phyloP scores from a whole-genome alignment of 2,888 invertebrate genomes.

The Muschampia plurimacula region DNA sequence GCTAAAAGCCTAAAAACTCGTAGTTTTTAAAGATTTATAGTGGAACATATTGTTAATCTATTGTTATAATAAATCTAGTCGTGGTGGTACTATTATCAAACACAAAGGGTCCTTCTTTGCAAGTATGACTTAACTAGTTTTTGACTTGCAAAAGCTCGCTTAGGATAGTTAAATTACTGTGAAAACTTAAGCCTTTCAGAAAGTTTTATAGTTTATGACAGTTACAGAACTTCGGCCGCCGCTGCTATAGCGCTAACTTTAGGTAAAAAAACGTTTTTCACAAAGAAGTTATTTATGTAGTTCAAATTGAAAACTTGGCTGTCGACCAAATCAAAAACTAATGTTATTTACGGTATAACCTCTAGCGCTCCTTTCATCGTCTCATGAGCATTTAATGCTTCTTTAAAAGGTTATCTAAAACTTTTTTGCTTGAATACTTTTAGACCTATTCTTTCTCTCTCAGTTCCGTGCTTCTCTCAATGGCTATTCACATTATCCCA shows the following conservation, averaged over 20 bases:
- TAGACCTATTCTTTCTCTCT: no score
- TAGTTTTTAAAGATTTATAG: background rate
- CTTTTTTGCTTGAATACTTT: no score
- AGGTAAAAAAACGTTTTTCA: constrained; percentile 7
- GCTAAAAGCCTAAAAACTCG: no score
- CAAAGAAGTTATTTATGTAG: background rate
- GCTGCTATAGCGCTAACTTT: constrained; percentile 22
- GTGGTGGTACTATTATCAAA: background rate
- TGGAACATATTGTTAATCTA: background rate
- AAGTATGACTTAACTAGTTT: constrained; percentile 31
- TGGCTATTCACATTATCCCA: no score
- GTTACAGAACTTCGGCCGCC: constrained; percentile 23
- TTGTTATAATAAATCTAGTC: background rate
- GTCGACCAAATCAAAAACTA: no score
- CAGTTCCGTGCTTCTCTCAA: no score
- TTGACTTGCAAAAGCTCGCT: constrained; percentile 35
- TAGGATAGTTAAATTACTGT: constrained; percentile 32
- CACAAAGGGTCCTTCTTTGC: background rate
- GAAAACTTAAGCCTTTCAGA: constrained; percentile 33
- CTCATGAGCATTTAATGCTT: no score
- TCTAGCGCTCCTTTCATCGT: no score
- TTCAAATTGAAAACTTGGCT: background rate
- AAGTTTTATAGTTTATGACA: constrained; percentile 34
- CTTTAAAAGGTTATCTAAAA: no score
- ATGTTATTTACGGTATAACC: no score